Evolutionary conservation across 2,888 invertebrate species (phyloP).

Genomic region (Lamellibrachia satsuma): DNA sequence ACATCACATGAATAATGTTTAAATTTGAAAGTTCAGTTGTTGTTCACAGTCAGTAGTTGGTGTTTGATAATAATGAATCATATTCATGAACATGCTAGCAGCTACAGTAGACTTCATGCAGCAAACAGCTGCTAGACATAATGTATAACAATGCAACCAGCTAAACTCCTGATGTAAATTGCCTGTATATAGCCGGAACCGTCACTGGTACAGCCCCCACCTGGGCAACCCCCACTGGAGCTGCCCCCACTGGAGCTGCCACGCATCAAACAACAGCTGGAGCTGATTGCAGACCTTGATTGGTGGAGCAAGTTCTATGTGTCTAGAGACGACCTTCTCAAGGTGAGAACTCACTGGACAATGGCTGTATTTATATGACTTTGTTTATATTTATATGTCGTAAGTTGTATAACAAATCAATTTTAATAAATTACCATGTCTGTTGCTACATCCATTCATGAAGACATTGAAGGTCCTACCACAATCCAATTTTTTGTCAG

Average conservation of each 20-base stretch:
- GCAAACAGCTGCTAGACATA: too few species aligned
- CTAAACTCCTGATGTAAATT: slow-evolving; percentile 20
- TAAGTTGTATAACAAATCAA: not conserved
- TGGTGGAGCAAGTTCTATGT: slow-evolving; percentile 51
- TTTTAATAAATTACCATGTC: too few species aligned
- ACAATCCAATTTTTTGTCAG: too few species aligned
- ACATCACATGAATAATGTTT: too few species aligned
- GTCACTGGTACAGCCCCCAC: not conserved
- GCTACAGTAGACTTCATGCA: too few species aligned
- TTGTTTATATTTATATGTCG: not conserved
- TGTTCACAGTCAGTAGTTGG: too few species aligned
- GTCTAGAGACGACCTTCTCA: slow-evolving; percentile 39
- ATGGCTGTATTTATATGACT: not conserved
- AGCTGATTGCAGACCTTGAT: slow-evolving; percentile 44
- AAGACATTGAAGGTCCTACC: too few species aligned
- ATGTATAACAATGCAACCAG: too few species aligned
- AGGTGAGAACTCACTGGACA: slow-evolving; percentile 26
- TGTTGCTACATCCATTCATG: too few species aligned
- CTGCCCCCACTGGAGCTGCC: not conserved
- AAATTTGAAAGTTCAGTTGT: too few species aligned
- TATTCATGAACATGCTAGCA: too few species aligned
- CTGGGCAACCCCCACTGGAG: not conserved
- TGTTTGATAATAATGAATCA: too few species aligned
- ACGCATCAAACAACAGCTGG: slow-evolving; percentile 19
- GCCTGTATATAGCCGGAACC: slow-evolving; percentile 32